Evolutionary conservation across 2,113 vertebrate genomes (phyloP).

Genomic region (Thryonomys swinderianus): DNA sequence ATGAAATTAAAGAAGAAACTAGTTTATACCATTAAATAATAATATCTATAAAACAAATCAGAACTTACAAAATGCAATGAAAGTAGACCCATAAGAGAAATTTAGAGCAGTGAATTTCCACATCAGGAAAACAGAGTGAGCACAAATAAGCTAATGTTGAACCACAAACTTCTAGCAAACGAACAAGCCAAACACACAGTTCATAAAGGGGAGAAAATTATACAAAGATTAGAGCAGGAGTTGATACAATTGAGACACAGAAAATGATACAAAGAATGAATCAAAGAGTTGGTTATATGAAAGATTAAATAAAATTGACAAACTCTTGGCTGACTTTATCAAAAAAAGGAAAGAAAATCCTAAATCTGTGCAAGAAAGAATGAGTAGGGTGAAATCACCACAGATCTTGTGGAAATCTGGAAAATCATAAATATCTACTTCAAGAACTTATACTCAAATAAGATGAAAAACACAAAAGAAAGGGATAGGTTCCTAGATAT

Average conservation of each 20-base stretch:
- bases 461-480: not conserved
- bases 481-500: not conserved
- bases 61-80: not conserved
- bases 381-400: not conserved
- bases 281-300: not conserved
- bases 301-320: not conserved
- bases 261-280: not conserved
- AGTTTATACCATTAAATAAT: not conserved
- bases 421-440: not conserved
- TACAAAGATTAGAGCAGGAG: not conserved
- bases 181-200: not conserved
- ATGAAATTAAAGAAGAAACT: not conserved
- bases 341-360: not conserved
- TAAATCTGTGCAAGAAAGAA: not conserved
- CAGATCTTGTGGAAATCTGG: not conserved
- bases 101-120: not conserved
- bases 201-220: not conserved
- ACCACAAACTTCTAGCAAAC: not conserved
- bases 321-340: not conserved
- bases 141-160: not conserved
- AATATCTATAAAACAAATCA: not conserved
- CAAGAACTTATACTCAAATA: not conserved
- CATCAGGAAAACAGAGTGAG: not conserved
- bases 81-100: not conserved
- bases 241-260: not conserved